Base-by-base conservation (phyloP, 2,113 vertebrate species). In the Halichoerus grypus region DNA sequence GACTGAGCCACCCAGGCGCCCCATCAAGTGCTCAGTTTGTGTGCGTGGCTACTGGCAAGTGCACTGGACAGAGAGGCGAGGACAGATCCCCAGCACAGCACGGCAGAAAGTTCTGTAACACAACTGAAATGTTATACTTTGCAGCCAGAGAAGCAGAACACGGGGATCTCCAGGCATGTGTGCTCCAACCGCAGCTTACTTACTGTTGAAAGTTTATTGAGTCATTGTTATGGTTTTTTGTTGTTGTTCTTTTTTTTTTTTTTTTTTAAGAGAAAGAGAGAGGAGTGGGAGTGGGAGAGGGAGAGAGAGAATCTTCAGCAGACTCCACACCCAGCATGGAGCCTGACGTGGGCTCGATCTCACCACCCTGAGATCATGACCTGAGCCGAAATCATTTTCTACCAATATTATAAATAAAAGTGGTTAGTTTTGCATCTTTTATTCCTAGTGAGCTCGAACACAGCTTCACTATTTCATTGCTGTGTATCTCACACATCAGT, bases 401-500 rank as follows among this genome's bases (percentile, higher is more conserved):
- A 84, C 81, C 67, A 2, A 12, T 14, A 26, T 19, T 42, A 14
- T 36, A 65, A 39, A 12, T 15, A 9, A 42, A 13, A 51, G 24
- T 39, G 46, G 28, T 18, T 33, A 31, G 46, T 42, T 79, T 46
- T 14, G 18, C 42, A 3, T 53, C 65, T 33, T 61, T 61, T 13
- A 1, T 61, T 28, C 1, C 61, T 9, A 3, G 31, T 21, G 31
- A 49, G 28, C 46, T 4, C 0, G 72, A 72, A 9, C 21, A 33
- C n/a, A 1, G 51, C 57, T 26, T 1, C 36, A 11, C 24, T 11
- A 7, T 13, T 12, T 46, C 79, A 2, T 49, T 12, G 36, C 13
- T 2, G 1, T 26, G 5, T 1, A 7, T 33, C 2, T 1, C 65
- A 2, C 4, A 3, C 3, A 2, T 49, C 21, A 0, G 21, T 21